These are phyloP conservation scores for Dimorphilus gyrociliatus DNA, from an alignment of 2,888 invertebrate genomes.

Conservation along the genomic window DNA sequence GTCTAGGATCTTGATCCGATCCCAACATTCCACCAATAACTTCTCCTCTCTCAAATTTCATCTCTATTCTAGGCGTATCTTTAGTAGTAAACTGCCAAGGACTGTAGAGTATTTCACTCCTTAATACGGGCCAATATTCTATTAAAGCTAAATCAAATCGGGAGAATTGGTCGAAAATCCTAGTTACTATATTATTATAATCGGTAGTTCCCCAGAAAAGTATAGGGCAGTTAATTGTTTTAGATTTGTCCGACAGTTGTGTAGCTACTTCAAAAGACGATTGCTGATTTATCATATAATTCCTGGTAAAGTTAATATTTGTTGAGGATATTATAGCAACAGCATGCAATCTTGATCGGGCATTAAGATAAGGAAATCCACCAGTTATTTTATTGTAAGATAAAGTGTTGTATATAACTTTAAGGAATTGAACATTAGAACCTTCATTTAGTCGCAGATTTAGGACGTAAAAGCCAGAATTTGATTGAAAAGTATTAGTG, in stretches of 20 bases:
- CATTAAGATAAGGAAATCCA: constrained; percentile 63
- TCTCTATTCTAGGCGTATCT: constrained; percentile 55
- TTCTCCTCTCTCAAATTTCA: constrained; percentile 39
- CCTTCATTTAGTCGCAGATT: constrained; percentile 74
- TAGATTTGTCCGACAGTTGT: constrained; percentile 81
- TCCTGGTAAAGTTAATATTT: constrained; percentile 71
- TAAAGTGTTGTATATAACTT: constrained; percentile 74
- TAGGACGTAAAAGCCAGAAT: constrained; percentile 70
- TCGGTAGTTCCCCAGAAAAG: constrained; percentile 8
- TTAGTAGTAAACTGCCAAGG: constrained; percentile 61
- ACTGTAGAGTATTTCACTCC: constrained; percentile 72
- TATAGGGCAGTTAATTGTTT: constrained; percentile 39
- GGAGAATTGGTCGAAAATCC: constrained; percentile 30
- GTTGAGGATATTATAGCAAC: constrained; percentile 76
- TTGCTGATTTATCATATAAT: constrained; percentile 73
- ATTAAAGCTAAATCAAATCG: constrained; percentile 79
- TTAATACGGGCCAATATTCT: constrained; percentile 69
- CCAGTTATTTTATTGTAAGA: constrained; percentile 68
- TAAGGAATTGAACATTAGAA: constrained; percentile 58
- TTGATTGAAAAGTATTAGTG: constrained; percentile 67
- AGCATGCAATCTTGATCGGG: constrained; percentile 79
- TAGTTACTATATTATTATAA: constrained; percentile 15
- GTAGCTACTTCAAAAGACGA: constrained; percentile 88
- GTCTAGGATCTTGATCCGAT: constrained; percentile 7
- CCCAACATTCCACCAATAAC: constrained; percentile 25